phyloP scores from a whole-genome alignment of 1,140 invertebrate species.

The Caligus rogercresseyi region DNA sequence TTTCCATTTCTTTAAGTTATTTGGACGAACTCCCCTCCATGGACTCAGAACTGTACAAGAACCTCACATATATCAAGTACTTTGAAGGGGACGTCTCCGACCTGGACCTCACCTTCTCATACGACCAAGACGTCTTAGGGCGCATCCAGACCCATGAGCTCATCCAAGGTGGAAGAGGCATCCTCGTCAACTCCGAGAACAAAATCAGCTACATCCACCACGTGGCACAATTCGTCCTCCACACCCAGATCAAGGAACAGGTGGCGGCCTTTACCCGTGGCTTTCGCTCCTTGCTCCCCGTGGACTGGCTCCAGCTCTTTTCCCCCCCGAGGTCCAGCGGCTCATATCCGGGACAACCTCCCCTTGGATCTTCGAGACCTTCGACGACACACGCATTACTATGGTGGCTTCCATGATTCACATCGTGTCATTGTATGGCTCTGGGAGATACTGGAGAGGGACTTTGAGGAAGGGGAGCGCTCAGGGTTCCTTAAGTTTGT shows the following conservation, averaged over 20 bases:
- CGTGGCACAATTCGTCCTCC: slow-evolving; percentile 96
- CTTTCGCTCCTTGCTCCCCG: slow-evolving; percentile 83
- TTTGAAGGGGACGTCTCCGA: slow-evolving; percentile 82
- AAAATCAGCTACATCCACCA: slow-evolving; percentile 93
- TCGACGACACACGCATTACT: slow-evolving; percentile 86
- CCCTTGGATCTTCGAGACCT: slow-evolving; percentile 78
- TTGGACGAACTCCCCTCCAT: slow-evolving; percentile 92
- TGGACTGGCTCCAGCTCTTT: slow-evolving; percentile 86
- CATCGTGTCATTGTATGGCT: slow-evolving; percentile 95
- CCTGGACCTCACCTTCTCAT: slow-evolving; percentile 86
- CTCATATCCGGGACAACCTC: slow-evolving; percentile 79
- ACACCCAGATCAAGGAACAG: slow-evolving; percentile 89
- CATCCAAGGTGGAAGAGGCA: slow-evolving; percentile 74
- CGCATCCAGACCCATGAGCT: slow-evolving; percentile 73
- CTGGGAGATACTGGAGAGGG: slow-evolving; percentile 93
- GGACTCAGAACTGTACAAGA: slow-evolving; percentile 87
- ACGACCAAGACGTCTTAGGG: slow-evolving; percentile 88
- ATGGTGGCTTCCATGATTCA: slow-evolving; percentile 96
- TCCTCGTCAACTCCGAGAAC: slow-evolving; percentile 89
- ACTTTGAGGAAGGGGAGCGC: slow-evolving; percentile 57
- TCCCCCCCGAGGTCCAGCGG: slow-evolving; percentile 83
- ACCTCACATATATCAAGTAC: slow-evolving; percentile 90
- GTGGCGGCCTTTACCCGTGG: slow-evolving; percentile 77
- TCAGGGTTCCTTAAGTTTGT: slow-evolving; percentile 58
- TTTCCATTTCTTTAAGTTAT: slow-evolving; percentile 65